Evolutionary conservation across 2,888 invertebrate genomes (phyloP).

Genomic region (Xanthia icteritia): DNA sequence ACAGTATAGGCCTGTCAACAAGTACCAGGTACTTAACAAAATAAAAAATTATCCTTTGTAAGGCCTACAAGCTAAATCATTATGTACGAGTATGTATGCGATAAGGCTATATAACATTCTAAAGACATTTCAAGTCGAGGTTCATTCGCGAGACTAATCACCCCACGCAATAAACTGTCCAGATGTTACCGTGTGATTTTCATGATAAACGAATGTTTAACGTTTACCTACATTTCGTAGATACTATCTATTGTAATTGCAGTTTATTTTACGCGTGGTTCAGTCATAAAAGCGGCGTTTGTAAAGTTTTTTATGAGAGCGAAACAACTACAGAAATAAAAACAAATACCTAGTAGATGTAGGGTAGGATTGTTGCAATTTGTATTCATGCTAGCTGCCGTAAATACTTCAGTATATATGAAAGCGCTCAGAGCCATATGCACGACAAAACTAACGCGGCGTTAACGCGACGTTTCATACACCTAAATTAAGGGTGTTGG

Average conservation of each 20-base stretch:
- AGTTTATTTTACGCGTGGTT: conserved; percentile 32
- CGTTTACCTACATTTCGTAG: conserved; percentile 17
- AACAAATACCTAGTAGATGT: background rate
- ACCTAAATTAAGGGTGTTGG: background rate
- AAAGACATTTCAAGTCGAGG: conserved; percentile 4
- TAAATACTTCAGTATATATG: background rate
- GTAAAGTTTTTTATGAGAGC: conserved; percentile 8
- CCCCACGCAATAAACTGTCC: conserved; percentile 29
- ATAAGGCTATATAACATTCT: conserved; percentile 13
- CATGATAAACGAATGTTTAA: conserved; percentile 44
- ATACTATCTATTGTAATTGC: conserved; percentile 32
- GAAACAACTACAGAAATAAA: conserved; percentile 1
- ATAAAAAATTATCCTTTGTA: too few relatives aligned
- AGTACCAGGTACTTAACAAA: too few relatives aligned
- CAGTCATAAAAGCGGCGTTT: conserved; percentile 15
- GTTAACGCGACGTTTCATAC: background rate
- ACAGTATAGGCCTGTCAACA: too few relatives aligned
- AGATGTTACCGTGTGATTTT: conserved; percentile 42
- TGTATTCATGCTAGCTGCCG: background rate
- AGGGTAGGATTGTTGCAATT: background rate
- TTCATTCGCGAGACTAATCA: conserved; percentile 40
- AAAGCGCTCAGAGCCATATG: conserved; percentile 2
- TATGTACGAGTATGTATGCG: too few relatives aligned
- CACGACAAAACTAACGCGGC: background rate
- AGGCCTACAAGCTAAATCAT: too few relatives aligned